These are phyloP conservation scores for Ctenomys sociabilis DNA, from an alignment of 2,113 vertebrate genomes.

Conservation along the genomic window DNA sequence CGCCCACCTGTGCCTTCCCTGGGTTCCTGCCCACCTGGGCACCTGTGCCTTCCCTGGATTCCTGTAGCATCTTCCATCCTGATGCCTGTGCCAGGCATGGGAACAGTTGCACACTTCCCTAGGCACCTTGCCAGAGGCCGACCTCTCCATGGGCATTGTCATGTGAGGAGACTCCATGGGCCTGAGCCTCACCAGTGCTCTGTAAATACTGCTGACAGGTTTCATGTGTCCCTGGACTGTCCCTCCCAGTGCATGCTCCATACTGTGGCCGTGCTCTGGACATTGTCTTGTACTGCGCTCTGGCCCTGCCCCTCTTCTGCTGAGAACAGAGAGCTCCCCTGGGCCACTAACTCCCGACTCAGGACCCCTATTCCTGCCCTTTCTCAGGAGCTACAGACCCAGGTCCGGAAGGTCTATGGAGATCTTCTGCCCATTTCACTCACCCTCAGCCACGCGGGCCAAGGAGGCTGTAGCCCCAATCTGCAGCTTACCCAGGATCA, in stretches of 20 bases:
- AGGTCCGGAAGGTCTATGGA: neutral
- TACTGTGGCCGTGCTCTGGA: no score
- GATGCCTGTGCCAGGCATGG: neutral
- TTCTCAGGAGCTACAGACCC: neutral
- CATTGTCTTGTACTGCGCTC: neutral
- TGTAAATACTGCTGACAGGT: neutral
- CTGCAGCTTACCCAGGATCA: neutral
- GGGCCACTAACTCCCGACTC: neutral
- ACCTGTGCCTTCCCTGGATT: neutral
- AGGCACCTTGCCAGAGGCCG: neutral
- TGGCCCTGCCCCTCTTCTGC: neutral
- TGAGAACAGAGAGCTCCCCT: neutral
- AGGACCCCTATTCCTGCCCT: neutral
- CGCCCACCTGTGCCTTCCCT: neutral
- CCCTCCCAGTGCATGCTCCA: rapidly evolving
- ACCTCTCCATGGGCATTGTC: rapidly evolving
- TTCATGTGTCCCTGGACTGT: neutral
- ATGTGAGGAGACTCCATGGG: neutral
- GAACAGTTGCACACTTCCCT: neutral
- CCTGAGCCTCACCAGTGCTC: neutral
- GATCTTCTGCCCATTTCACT: neutral
- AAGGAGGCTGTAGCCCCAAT: neutral
- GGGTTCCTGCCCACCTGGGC: neutral
- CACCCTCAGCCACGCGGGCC: no score
- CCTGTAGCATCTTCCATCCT: neutral